Base-by-base conservation (phyloP, 30 jellyfish, hydroid and myxozoan genomes). In the Hydra vulgaris region DNA sequence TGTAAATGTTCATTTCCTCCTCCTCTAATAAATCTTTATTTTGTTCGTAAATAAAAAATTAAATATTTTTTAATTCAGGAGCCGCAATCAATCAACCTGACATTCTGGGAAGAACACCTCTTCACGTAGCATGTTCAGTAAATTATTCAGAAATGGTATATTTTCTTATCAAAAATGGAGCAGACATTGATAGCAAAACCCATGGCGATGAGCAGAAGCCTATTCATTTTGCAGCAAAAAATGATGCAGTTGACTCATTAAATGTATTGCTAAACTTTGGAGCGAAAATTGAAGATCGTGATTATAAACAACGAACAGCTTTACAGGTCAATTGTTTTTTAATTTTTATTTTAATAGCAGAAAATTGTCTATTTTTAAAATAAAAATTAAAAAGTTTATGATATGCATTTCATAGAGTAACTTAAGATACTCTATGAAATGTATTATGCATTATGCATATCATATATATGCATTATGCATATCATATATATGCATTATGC, bases 61-160 rank as follows among this genome's bases (percentile, higher is more conserved):
- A n/a, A n/a, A n/a, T n/a, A n/a, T n/a, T n/a, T n/a, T n/a, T n/a
- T n/a, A n/a, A n/a, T n/a, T 0, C 76, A 93, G 99, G 99, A 21
- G 91, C 99, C 3, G 80, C 56, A 24, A 95, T 94, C 15, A 94
- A 94, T 85, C 81, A 56, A 25, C 96, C 79, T 8, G 99, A 94
- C 77, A 76, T 68, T 25, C 87, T 72, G 55, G 99, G 99, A n/a
- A 71, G 99, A 27, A 94, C 97, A 18, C 96, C 99, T 0, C 40
- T 94, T 68, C 99, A 94, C 81, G 99, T 94, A 25, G 99, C 99
- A 52, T 74, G 97, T 5, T 96, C 99, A 0, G 96, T 94, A 23
- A 96, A 94, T 71, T 94, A 87, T 27, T 76, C 95, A 18, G 96
- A 94, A 53, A 94, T 94, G 99, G 95, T 88, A 0, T 89, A 72